A percentile compares a stretch with the other conserved stretches of the same genome.
phyloP scores from a whole-genome alignment of 2,888 invertebrate species.

The Amorpha juglandis region DNA sequence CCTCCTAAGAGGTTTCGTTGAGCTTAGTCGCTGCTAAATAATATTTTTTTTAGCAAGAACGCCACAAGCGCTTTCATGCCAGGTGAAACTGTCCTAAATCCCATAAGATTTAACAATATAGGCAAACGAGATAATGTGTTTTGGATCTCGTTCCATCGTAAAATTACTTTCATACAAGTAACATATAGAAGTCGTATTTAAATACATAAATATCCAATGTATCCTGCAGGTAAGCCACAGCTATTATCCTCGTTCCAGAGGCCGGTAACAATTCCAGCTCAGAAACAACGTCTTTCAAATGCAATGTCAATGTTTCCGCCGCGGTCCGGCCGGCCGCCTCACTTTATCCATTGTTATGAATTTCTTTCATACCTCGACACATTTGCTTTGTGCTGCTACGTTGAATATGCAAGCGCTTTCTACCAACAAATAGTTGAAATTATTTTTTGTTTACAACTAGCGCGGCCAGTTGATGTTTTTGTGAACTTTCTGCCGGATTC shows the following conservation, averaged over 20 bases:
- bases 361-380: conserved; percentile 58
- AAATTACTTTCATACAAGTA: too few species aligned
- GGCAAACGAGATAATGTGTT: too few species aligned
- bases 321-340: conserved; percentile 35
- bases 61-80: too few species aligned
- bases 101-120: too few species aligned
- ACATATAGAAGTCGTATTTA: too few species aligned
- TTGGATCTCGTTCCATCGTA: too few species aligned
- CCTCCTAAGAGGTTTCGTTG: too few species aligned
- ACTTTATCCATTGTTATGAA: conserved; percentile 54
- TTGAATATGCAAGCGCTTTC: conserved; percentile 72
- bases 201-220: not conserved
- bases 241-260: conserved; percentile 30
- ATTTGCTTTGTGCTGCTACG: conserved; percentile 43
- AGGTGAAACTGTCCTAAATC: too few species aligned
- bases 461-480: conserved; percentile 33
- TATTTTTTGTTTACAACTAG: conserved; percentile 49
- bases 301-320: conserved; percentile 47
- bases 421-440: conserved; percentile 52
- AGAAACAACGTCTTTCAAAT: conserved; percentile 38
- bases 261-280: conserved; percentile 29
- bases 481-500: conserved; percentile 64
- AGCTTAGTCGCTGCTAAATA: too few species aligned
- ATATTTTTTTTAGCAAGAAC: too few species aligned
- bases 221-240: not conserved